These are phyloP conservation scores for Eumerus sabulonum DNA, from an alignment of 2,888 invertebrate species.

Conservation along the genomic window DNA sequence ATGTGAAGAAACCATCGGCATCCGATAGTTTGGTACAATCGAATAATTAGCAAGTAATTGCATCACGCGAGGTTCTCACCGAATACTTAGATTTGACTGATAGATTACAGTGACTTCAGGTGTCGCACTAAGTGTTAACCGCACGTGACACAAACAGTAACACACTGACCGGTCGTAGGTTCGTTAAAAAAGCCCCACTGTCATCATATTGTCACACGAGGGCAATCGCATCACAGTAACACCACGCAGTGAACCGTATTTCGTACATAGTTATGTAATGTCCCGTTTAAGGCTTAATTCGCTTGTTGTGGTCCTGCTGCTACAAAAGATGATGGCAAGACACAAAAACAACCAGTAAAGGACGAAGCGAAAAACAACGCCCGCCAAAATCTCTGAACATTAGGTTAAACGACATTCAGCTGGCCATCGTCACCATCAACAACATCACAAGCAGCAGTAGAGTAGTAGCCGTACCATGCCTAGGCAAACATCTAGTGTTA, in stretches of 20 bases:
- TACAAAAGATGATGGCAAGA: slow-evolving; percentile 51
- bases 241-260: slow-evolving; percentile 56
- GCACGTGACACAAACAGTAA: not conserved
- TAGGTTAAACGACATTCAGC: slow-evolving; percentile 49
- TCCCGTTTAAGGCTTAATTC: slow-evolving; percentile 60
- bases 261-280: slow-evolving; percentile 67
- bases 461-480: not conserved
- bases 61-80: slow-evolving; percentile 1
- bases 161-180: not conserved
- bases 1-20: slow-evolving; percentile 2
- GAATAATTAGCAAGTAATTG: not conserved
- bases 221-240: slow-evolving; percentile 39
- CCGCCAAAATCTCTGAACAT: slow-evolving; percentile 22
- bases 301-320: slow-evolving; percentile 55
- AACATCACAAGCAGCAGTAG: slow-evolving; percentile 7
- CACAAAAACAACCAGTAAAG: slow-evolving; percentile 15
- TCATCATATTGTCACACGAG: slow-evolving; percentile 54
- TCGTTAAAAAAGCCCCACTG: slow-evolving; percentile 21
- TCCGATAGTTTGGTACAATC: not conserved
- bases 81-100: not conserved
- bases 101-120: not conserved
- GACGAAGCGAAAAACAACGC: too few species aligned
- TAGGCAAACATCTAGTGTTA: slow-evolving; percentile 12
- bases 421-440: slow-evolving; percentile 15
- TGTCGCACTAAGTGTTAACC: too few species aligned